Evolutionary conservation across 1,140 invertebrate species (phyloP).

Genomic region (Drosophila insularis): DNA sequence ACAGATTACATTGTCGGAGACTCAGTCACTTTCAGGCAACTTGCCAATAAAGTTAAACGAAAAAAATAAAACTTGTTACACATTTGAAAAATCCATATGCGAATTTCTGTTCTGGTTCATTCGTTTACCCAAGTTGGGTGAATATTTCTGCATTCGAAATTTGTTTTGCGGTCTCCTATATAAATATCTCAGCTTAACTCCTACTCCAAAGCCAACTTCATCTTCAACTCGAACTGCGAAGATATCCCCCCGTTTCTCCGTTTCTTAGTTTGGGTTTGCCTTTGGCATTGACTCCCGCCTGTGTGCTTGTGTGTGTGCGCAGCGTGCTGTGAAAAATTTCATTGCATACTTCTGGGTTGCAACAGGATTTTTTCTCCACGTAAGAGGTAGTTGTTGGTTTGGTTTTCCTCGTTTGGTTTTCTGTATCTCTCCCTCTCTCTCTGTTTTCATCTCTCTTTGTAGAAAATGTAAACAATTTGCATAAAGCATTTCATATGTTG

Average conservation of each 20-base stretch:
- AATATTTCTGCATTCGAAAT: slow-evolving; percentile 70
- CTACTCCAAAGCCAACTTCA: slow-evolving; percentile 5
- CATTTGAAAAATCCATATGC: slow-evolving; percentile 20
- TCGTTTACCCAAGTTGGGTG: slow-evolving; percentile 68
- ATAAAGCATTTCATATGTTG: slow-evolving; percentile 67
- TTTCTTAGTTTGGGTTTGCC: not conserved
- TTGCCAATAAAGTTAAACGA: slow-evolving; percentile 36
- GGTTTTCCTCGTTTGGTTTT: slow-evolving; percentile 5
- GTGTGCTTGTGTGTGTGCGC: not conserved
- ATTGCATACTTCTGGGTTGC: slow-evolving; percentile 51
- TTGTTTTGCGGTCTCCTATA: slow-evolving; percentile 70
- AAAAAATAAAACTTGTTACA: slow-evolving; percentile 20
- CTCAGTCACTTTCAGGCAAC: slow-evolving; percentile 27
- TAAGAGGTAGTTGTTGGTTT: not conserved
- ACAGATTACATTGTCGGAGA: slow-evolving; percentile 56
- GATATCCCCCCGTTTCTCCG: slow-evolving; percentile 4
- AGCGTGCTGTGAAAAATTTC: slow-evolving; percentile 48
- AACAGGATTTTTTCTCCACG: slow-evolving; percentile 13
- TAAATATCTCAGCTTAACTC: slow-evolving; percentile 51
- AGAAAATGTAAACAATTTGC: slow-evolving; percentile 65
- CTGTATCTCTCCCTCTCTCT: no score
- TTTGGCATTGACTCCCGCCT: slow-evolving; percentile 34
- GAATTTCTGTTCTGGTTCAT: slow-evolving; percentile 56
- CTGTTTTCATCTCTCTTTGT: slow-evolving; percentile 22
- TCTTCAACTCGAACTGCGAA: not conserved